Conservation (phyloP, 2,113 vertebrate genomes). For the Trematocara macrostoma region DNA sequence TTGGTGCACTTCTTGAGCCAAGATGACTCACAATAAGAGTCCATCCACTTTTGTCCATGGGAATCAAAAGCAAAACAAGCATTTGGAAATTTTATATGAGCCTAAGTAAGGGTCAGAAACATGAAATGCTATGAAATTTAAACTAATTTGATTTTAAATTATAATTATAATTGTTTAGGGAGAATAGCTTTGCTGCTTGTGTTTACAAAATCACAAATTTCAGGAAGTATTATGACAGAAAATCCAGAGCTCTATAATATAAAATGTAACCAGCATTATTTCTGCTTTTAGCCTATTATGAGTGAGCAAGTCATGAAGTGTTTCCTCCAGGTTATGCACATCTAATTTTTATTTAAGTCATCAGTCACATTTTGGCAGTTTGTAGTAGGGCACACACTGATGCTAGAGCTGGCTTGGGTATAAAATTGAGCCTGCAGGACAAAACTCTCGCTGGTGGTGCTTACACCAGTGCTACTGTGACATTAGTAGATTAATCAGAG, state of each 20-base stretch:
- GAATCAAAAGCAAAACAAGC: neutral
- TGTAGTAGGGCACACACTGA: neutral
- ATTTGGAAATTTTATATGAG: neutral
- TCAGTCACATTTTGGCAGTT: constrained; percentile 14
- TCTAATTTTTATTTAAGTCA: constrained; percentile 23
- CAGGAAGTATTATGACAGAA: neutral
- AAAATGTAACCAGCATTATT: neutral
- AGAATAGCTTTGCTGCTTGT: neutral
- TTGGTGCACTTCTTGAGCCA: neutral
- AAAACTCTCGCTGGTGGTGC: neutral
- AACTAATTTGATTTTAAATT: neutral
- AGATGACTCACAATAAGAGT: constrained; percentile 11
- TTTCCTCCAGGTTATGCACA: neutral
- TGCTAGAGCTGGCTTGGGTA: neutral
- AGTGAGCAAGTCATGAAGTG: neutral
- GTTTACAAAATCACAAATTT: neutral
- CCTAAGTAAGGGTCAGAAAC: neutral
- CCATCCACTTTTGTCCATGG: neutral
- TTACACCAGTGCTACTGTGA: neutral
- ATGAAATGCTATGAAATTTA: neutral
- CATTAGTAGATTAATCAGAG: neutral
- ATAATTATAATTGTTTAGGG: neutral
- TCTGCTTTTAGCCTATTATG: neutral
- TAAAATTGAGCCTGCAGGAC: constrained; percentile 13
- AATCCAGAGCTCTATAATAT: neutral